Percentiles rank a stretch among this genome's conserved stretches.
Evolutionary conservation across 2,797 vertebrate genomes (phyloP).

Genomic region (Thaleichthys pacificus): DNA sequence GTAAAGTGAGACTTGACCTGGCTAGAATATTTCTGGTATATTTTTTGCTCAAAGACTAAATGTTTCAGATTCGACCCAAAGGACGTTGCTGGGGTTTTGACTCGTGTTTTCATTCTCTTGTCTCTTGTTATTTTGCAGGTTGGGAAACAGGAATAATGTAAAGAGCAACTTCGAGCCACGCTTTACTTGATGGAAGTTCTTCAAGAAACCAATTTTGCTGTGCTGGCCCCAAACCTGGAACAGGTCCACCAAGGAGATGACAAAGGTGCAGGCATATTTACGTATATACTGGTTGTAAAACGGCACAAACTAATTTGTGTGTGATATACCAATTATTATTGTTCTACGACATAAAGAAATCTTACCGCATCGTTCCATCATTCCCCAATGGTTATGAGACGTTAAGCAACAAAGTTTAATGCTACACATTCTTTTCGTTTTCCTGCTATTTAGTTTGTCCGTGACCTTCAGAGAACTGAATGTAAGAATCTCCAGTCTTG

Average conservation of each 20-base stretch:
- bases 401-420: not conserved
- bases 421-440: not conserved
- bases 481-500: conserved; percentile 3
- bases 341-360: not conserved
- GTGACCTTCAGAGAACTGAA: conserved; percentile 12
- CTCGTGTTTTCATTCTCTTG: not conserved
- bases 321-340: too few relatives aligned
- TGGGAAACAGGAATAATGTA: conserved; percentile 74
- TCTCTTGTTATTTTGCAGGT: conserved; percentile 65
- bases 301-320: too few relatives aligned
- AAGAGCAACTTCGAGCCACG: conserved; percentile 77
- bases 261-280: conserved; percentile 74
- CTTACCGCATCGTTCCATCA: not conserved
- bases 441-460: conserved; percentile 8
- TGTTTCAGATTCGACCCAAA: not conserved
- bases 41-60: too few relatives aligned
- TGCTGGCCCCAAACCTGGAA: conserved; percentile 76
- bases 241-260: conserved; percentile 80
- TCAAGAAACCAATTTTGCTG: conserved; percentile 79
- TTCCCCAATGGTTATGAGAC: not conserved
- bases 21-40: too few relatives aligned
- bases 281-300: too few relatives aligned
- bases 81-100: not conserved
- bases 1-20: too few relatives aligned
- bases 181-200: conserved; percentile 87